Evolutionary conservation across 2,888 invertebrate genomes (phyloP).

Genomic region (Phaedon cochleariae): DNA sequence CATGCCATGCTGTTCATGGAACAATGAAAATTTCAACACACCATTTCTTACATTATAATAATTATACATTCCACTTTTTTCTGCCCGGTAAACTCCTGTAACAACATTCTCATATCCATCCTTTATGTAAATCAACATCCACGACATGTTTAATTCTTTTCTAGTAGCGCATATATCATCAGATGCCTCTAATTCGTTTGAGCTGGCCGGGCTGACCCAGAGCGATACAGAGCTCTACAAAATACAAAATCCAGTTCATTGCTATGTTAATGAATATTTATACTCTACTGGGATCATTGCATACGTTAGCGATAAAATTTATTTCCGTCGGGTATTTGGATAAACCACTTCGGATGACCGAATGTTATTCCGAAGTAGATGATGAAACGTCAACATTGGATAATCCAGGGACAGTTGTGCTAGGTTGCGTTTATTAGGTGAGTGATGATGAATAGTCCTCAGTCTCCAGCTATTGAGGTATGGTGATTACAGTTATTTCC

Average conservation of each 20-base stretch:
- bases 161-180: slow-evolving; percentile 28
- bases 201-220: slow-evolving; percentile 11
- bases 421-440: no score
- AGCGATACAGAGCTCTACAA: slow-evolving; percentile 23
- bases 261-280: slow-evolving; percentile 49
- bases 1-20: no score
- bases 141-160: slow-evolving; percentile 32
- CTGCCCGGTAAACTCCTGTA: no score
- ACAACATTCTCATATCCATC: neutral
- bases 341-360: slow-evolving; percentile 9
- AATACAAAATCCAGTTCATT: slow-evolving; percentile 34
- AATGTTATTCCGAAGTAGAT: neutral
- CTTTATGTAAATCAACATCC: slow-evolving; percentile 24
- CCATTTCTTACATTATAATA: no score
- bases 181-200: slow-evolving; percentile 30
- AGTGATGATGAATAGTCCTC: no score
- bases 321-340: slow-evolving; percentile 7
- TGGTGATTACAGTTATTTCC: no score
- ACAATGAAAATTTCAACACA: no score
- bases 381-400: neutral
- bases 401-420: no score
- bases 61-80: no score
- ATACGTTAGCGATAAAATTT: slow-evolving; percentile 21
- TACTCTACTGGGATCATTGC: slow-evolving; percentile 40
- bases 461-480: no score